Percentiles rank a stretch among this genome's conserved stretches.
Evolutionary conservation across 2,888 invertebrate genomes (phyloP).

Genomic region (Drosophila pullipes): DNA sequence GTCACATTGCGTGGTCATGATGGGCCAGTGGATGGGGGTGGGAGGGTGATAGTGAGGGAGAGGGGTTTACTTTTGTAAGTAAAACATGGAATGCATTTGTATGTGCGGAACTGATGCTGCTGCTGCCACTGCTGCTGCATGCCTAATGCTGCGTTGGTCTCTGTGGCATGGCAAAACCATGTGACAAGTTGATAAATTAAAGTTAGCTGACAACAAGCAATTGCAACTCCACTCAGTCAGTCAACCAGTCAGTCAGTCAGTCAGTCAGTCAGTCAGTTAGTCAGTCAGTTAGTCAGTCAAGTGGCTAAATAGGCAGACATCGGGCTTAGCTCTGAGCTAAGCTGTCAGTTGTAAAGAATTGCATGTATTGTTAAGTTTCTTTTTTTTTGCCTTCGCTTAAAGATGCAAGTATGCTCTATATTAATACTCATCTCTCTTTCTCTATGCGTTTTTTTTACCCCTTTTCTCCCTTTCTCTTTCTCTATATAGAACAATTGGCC

Average conservation of each 20-base stretch:
- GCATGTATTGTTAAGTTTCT: conserved; percentile 47
- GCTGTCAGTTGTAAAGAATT: conserved; percentile 52
- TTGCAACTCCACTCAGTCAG: conserved; percentile 24
- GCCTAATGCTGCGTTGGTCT: conserved; percentile 19
- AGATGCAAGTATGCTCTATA: conserved; percentile 13
- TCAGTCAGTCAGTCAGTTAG: conserved; percentile 31
- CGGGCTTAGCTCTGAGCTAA: conserved; percentile 39
- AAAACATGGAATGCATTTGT: conserved; percentile 52
- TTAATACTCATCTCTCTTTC: conserved; percentile 7
- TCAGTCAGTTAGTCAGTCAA: conserved; percentile 40
- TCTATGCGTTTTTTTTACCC: background rate
- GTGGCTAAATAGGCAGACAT: conserved; percentile 51
- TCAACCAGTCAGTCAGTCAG: conserved; percentile 21
- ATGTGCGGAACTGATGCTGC: conserved; percentile 18
- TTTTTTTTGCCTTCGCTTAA: conserved; percentile 27
- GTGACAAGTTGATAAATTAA: conserved; percentile 77
- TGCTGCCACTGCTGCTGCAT: conserved; percentile 11
- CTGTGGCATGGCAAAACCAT: conserved; percentile 50
- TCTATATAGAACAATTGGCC: conserved; percentile 88
- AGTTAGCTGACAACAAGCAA: conserved; percentile 49
- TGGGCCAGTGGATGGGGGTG: background rate
- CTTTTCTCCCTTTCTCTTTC: conserved; percentile 9
- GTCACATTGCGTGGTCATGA: conserved; percentile 45
- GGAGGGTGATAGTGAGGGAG: background rate
- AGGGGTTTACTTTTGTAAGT: conserved; percentile 31